Base-by-base conservation (phyloP, 2,888 invertebrate species). In the Alcis repandata region DNA sequence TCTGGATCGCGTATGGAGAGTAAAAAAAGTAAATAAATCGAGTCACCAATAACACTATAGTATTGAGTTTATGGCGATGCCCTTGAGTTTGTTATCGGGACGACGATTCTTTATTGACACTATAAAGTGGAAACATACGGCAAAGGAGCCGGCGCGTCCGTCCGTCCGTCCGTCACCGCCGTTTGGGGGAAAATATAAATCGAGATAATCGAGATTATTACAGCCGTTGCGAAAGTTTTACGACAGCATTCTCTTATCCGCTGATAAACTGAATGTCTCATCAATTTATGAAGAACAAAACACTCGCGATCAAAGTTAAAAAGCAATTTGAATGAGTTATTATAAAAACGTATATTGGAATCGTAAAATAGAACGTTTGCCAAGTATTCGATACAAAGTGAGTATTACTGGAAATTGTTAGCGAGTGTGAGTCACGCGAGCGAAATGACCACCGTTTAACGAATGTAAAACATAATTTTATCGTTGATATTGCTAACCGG, bases 11-110 rank as follows among this genome's bases (percentile, higher is more conserved):
- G 81, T 78, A 80, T 78, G 73, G 75, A 75, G 74, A 74, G 77
- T 79, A 82, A 85, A 87, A 86, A 87, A 86, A 84, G 79, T 83
- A 76, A 82, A 86, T 88, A 88, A 88, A 88, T 86, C 85, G 86
- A 85, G 80, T 84, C 83, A 84, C 90, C 89, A 90, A 90, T 91
- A 91, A 91, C 91, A 89, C 81, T 90, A 91, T 89, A 89, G 87
- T 86, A 82, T 77, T 78, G 85, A 80, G 89, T 91, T 91, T 91
- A 92, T 89, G 89, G 82, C 84, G 86, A 86, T 86, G 88, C 83
- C 89, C 88, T 89, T 87, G 87, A 84, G 83, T 77, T 79, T 81
- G 86, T 89, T 87, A 89, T 88, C 89, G 86, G 79, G 64, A 80
- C 84, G 86, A 85, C 84, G 88, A 88, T 88, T 88, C 85, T 91